These are phyloP conservation scores for Callopanchax toddi DNA, from an alignment of 2,113 vertebrate species.

Conservation along the genomic window DNA sequence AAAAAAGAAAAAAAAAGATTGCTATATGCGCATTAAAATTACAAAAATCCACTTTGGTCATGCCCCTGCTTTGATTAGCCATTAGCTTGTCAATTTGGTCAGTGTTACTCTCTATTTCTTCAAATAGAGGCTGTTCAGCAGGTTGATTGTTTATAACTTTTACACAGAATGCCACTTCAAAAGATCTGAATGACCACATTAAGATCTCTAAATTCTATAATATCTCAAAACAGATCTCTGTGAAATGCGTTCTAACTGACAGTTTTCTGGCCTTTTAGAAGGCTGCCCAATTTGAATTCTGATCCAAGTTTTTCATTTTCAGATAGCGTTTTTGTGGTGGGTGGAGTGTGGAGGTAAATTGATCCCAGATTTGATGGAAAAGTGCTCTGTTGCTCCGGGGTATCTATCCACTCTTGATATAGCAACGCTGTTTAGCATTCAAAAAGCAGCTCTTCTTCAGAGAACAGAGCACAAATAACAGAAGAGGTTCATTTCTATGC, in stretches of 20 bases:
- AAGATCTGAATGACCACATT: background rate
- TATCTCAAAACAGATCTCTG: background rate
- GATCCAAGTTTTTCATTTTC: slow-evolving; percentile 43
- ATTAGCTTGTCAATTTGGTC: no score
- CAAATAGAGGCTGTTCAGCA: no score
- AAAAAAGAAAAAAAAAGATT: no score
- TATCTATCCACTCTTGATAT: slow-evolving; percentile 63
- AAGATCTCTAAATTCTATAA: background rate
- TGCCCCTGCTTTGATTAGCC: no score
- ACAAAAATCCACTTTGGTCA: no score
- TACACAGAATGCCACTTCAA: no score
- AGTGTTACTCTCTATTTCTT: no score
- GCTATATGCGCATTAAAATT: no score
- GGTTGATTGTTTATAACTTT: no score
- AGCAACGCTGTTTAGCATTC: slow-evolving; percentile 69
- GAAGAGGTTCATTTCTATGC: slow-evolving; percentile 65
- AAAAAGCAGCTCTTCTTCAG: slow-evolving; percentile 40
- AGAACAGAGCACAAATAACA: slow-evolving; percentile 66
- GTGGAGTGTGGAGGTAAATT: slow-evolving; percentile 46
- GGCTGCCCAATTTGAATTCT: slow-evolving; percentile 2
- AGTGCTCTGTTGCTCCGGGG: slow-evolving; percentile 55
- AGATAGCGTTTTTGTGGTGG: slow-evolving; percentile 15
- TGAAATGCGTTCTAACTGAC: background rate
- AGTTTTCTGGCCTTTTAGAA: background rate
- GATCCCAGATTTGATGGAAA: slow-evolving; percentile 66